Base-by-base conservation (phyloP, 2,797 vertebrate genomes). In the Oreonectes daqikongensis region DNA sequence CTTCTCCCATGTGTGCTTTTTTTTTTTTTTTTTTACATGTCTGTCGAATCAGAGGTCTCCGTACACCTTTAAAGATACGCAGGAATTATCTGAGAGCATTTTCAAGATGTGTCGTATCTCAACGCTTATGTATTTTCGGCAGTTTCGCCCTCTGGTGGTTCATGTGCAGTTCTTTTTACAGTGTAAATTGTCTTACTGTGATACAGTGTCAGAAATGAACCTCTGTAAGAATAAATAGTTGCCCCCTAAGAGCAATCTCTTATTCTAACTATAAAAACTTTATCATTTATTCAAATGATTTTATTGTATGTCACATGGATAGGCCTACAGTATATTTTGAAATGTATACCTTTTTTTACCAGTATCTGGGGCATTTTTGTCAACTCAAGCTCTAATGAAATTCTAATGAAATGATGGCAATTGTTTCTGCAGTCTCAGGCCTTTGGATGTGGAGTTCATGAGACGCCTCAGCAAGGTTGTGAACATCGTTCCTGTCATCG, bases 371-470 rank as follows among this genome's bases (percentile, higher is more conserved):
- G 1, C 18, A 48, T 52, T 46, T 17, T 46, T 18, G 9, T 46
- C 17, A 46, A 1, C 15, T 46, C 17, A 17, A 17, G 46, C 3
- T 18, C 11, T 44, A 14, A 44, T 44, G 12, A 18, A 48, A 5
- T 18, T 48, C 9, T 53, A 4, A 17, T 53, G n/a, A n/a, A 53
- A 14, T 22, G 1, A 53, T 53, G 50, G 10, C 20, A 24, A 53
- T 22, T 53, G 8, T 55, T 24, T 55, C 9, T 72, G 1, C 86
- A 99, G 97, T 81, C 95, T 99, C 63, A 91, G 97, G 75, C 97
- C 96, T 24, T 86, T 99, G 40, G 97, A 99, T 86, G 96, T 99
- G 1, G 97, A 98, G 88, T 99, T 99, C 87, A 99, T 99, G 97
- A 94, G 96, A 67, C 96, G 96, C 70, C 94, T 99, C 60, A 99